Evolutionary conservation across 2,888 invertebrate species (phyloP), one percentile per base, ranked within the genome.

Genomic region (Pocota personata): DNA sequence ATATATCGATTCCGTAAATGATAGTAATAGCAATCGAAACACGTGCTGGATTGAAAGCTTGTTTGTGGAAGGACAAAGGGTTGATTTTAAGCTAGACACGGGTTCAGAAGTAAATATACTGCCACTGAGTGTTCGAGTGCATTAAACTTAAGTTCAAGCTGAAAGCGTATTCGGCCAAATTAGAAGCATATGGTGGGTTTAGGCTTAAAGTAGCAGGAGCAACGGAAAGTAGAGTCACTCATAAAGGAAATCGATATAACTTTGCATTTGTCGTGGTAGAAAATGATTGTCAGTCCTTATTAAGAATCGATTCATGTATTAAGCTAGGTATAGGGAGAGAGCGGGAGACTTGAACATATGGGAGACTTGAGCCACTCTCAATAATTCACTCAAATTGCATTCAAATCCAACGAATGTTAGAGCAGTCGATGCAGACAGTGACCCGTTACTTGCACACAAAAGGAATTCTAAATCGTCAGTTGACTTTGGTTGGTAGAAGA

Each of bases 51-150:
- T 30, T 7, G 14, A 30, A 40, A 14, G 7, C 24, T 40, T 21
- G 43, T 10, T 24, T 8, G 1, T 14, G 24, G 60, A 24, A 43
- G 14, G 24, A 1, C 14, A 27, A 14, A 27, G 10, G 16, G 30
- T 62, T 16, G 62, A 43, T n/a, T 30, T 24, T 46, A 62, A 62
- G 8, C 14, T 62, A 27, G 60, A 60, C 10, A 24, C 24, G 24
- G 24, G 24, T 1, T 40, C 27, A 6, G 40, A 60, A 37, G 40
- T 40, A n/a, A 62, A 43, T 43, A 43, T 62, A 62, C n/a, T 14
- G n/a, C 43, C 60, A 52, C 7, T 14, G 8, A 43, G 8, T 46
- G 43, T 46, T 46, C 43, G 7, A n/a, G 27, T 27, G 14, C 6
- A 24, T 30, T 40, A 24, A 24, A 24, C 24, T 3, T 4, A 24